Evolutionary conservation across 2,888 invertebrate genomes (phyloP).

Genomic region (Caenorhabditis afra): DNA sequence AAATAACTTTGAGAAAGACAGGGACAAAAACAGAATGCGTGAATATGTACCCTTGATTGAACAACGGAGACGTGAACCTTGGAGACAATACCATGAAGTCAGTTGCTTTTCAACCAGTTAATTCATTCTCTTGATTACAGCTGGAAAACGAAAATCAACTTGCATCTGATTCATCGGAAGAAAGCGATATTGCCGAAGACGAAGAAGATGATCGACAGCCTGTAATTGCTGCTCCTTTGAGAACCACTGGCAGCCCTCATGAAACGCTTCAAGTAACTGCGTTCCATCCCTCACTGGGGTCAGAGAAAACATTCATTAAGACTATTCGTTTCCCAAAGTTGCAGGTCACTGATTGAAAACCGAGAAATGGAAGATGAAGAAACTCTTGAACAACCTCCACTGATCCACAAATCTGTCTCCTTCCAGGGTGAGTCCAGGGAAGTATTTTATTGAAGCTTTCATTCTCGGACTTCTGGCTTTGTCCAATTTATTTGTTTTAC

Average conservation of each 20-base stretch:
- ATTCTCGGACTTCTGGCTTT: too few relatives aligned
- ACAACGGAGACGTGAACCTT: constrained; percentile 76
- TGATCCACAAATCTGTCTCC: constrained; percentile 57
- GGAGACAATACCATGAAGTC: constrained; percentile 76
- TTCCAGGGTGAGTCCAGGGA: constrained; percentile 59
- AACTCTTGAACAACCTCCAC: constrained; percentile 29
- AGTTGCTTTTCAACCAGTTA: neutral
- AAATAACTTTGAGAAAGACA: constrained; percentile 62
- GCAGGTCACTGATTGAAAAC: constrained; percentile 54
- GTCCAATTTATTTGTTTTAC: too few relatives aligned
- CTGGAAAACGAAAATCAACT: constrained; percentile 46
- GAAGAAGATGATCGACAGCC: constrained; percentile 61
- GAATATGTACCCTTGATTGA: constrained; percentile 74
- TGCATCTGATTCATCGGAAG: constrained; percentile 66
- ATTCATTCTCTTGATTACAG: constrained; percentile 40
- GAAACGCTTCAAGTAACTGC: constrained; percentile 63
- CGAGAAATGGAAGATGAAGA: constrained; percentile 64
- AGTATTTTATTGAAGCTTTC: too few relatives aligned
- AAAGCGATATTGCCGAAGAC: constrained; percentile 54
- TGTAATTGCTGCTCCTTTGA: constrained; percentile 16
- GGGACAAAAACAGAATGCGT: constrained; percentile 60
- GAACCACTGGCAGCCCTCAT: constrained; percentile 37
- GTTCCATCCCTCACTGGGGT: constrained; percentile 69
- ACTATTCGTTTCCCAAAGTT: neutral
- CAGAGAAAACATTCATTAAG: neutral